Evolutionary conservation across 2,888 invertebrate species (phyloP), one percentile per base, ranked within the genome.

Genomic region (Callyntrura guangdongensis): DNA sequence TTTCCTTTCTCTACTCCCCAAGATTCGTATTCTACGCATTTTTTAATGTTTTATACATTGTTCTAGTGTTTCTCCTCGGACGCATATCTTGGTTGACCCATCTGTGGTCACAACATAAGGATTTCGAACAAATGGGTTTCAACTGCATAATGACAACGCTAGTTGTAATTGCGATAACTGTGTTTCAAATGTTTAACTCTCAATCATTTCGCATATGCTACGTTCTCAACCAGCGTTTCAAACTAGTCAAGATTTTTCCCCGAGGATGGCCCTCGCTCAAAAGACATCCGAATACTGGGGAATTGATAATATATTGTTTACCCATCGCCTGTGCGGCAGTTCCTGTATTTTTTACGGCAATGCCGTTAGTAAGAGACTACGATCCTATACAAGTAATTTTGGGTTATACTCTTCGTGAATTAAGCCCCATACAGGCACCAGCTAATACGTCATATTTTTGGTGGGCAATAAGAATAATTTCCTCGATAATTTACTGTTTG

Each of bases 151-250:
- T n/a, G n/a, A n/a, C n/a, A n/a, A n/a, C n/a, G n/a, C n/a, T n/a
- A n/a, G n/a, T n/a, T n/a, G n/a, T 72, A 45, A 36, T 36, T n/a
- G 72, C 17, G 0, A 5, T 72, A 0, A 9, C 72, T n/a, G n/a
- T n/a, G 14, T 69, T 69, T 69, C 2, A 27, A 56, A 56, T 56
- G 9, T 56, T 11, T 14, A 56, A 14, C n/a, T 14, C 3, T 56
- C 56, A 56, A n/a, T 14, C 8, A 56, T 36, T 14, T 17, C 72
- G 72, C 45, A n/a, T 69, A 3, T 72, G 72, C 17, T 72, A 72
- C 20, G 11, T 72, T 0, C n/a, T 45, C 9, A 72, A 36, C 8
- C 72, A 72, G n/a, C 12, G 45, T 1, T 72, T 45, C 22, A 72
- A 72, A 45, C 72, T 72, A 1, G 12, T 45, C 1, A 36, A 45